Percentiles rank a stretch among this genome's conserved stretches.
Evolutionary conservation across 1,140 invertebrate genomes (phyloP).

Genomic region (Aphaenogaster rudis): DNA sequence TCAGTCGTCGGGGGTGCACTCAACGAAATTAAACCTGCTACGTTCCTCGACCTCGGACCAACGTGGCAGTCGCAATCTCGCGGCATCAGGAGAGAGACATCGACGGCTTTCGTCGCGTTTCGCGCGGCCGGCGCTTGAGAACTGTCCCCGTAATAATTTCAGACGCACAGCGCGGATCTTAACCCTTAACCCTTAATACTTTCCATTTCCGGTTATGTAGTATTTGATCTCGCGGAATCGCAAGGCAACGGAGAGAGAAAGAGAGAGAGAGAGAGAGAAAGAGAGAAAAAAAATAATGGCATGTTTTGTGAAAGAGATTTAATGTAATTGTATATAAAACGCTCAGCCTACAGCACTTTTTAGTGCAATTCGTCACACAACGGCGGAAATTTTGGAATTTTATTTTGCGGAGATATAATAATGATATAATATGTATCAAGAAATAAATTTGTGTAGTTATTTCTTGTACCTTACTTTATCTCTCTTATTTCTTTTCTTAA

Average conservation of each 20-base stretch:
- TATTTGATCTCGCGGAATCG: slow-evolving; percentile 8
- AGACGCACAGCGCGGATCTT: slow-evolving; percentile 64
- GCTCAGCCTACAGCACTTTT: background rate
- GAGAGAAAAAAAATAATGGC: background rate
- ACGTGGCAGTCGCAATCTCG: slow-evolving; percentile 73
- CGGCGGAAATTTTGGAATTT: background rate
- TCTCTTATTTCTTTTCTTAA: background rate
- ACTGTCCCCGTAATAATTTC: slow-evolving; percentile 51
- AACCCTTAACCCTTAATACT: slow-evolving; percentile 42
- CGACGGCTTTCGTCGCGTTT: slow-evolving; percentile 72
- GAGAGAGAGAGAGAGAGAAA: background rate
- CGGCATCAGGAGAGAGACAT: slow-evolving; percentile 66
- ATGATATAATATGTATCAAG: background rate
- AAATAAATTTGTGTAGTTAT: background rate
- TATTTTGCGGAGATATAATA: background rate
- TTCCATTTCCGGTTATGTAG: background rate
- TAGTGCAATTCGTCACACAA: background rate
- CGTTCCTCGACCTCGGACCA: slow-evolving; percentile 75
- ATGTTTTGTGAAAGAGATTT: background rate
- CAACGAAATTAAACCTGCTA: slow-evolving; percentile 85
- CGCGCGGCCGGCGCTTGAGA: slow-evolving; percentile 51
- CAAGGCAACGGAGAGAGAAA: background rate
- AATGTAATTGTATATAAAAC: background rate
- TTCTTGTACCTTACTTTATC: background rate
- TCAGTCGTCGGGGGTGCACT: slow-evolving; percentile 84